Conservation (phyloP, 2,888 invertebrate genomes). For the Caenorhabditis drosophilae region DNA sequence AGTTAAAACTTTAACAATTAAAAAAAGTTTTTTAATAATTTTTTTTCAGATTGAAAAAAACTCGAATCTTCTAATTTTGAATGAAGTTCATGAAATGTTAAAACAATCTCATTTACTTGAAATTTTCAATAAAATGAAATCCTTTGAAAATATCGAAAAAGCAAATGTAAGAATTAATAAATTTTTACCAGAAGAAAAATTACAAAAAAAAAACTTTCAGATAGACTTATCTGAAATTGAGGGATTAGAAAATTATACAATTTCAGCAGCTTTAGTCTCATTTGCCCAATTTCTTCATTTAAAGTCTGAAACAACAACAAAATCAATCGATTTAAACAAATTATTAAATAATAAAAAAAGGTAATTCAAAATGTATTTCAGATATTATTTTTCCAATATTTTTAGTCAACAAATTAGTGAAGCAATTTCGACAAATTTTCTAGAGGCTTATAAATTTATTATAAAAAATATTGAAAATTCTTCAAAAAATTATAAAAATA, state of each 20-base stretch:
- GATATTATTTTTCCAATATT: no score
- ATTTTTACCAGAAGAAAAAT: no score
- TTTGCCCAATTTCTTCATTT: conserved; percentile 24
- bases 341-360: conserved; percentile 21
- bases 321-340: conserved; percentile 13
- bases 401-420: conserved; percentile 24
- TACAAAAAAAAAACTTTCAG: conserved; percentile 1
- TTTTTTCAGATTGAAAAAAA: background rate
- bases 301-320: conserved; percentile 9
- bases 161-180: no score
- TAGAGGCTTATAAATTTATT: conserved; percentile 23
- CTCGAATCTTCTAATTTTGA: background rate
- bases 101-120: background rate
- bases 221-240: conserved; percentile 17
- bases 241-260: conserved; percentile 11
- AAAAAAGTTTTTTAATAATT: no score
- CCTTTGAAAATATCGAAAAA: no score
- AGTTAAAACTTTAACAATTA: no score
- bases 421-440: conserved; percentile 17
- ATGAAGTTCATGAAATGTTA: background rate
- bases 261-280: conserved; percentile 11
- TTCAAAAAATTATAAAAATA: conserved; percentile 17
- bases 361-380: no score
- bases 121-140: background rate
- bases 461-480: conserved; percentile 14